Evolutionary conservation across 2,888 invertebrate species (phyloP).

Genomic region (Drosophila borborema): DNA sequence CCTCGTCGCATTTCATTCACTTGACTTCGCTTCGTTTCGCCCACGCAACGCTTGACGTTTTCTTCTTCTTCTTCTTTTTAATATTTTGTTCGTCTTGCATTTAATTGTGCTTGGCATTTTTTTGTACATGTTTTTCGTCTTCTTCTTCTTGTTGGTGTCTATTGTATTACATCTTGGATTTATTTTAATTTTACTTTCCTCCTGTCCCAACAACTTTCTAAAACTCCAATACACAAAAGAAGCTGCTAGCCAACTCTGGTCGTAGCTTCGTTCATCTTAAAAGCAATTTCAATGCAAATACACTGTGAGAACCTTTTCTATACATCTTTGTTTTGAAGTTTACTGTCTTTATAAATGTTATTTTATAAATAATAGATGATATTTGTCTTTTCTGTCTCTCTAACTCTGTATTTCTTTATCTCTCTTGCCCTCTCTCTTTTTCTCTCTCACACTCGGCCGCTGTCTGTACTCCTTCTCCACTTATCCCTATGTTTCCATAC

Average conservation of each 20-base stretch:
- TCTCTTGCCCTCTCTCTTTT: not conserved
- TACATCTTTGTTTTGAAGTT: not conserved
- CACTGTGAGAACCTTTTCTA: not conserved
- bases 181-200: constrained; percentile 21
- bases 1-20: constrained; percentile 45
- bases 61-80: not conserved
- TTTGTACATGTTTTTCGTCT: not conserved
- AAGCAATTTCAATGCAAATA: constrained; percentile 1
- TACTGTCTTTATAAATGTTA: too few species aligned
- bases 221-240: constrained; percentile 7
- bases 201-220: constrained; percentile 27
- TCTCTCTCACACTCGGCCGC: not conserved
- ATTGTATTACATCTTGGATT: constrained; percentile 12
- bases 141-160: not conserved
- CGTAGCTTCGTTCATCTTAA: not conserved
- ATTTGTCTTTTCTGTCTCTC: not conserved
- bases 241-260: not conserved
- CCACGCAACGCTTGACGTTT: constrained; percentile 28
- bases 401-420: too few species aligned
- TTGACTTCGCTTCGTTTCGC: constrained; percentile 35
- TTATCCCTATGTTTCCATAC: too few species aligned
- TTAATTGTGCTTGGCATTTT: constrained; percentile 15
- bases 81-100: constrained; percentile 8
- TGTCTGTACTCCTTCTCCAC: not conserved
- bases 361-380: too few species aligned